phyloP scores from a whole-genome alignment of 2,113 vertebrate genomes.

The Siniperca knerii region DNA sequence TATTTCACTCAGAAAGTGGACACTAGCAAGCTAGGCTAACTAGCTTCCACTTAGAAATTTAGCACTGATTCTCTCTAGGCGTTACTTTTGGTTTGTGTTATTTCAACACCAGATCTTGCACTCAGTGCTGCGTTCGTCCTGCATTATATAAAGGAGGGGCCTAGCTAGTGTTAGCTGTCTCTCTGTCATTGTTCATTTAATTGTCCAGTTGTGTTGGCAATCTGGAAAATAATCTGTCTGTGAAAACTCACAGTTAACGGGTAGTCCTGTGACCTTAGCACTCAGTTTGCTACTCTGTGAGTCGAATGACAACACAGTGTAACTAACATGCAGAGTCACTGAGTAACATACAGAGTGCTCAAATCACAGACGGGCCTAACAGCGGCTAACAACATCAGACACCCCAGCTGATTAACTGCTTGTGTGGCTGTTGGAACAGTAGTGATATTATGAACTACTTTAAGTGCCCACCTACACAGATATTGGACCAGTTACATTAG shows the following conservation, averaged over 20 bases:
- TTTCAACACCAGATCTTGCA: neutral
- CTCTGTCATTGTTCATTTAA: neutral
- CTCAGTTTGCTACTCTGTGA: neutral
- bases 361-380: no score
- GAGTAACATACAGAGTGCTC: neutral
- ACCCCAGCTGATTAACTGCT: no score
- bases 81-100: neutral
- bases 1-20: neutral
- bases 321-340: neutral
- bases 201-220: neutral
- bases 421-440: no score
- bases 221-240: neutral
- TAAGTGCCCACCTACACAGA: neutral
- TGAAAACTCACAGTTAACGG: no score
- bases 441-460: no score
- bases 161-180: neutral
- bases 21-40: neutral
- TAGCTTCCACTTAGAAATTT: neutral
- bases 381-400: no score
- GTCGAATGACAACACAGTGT: neutral
- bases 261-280: neutral
- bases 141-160: no score
- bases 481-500: slow-evolving; percentile 9
- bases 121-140: no score
- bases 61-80: neutral